Evolutionary conservation across 2,797 vertebrate genomes (phyloP).

Genomic region (Sebastes matsubarae): DNA sequence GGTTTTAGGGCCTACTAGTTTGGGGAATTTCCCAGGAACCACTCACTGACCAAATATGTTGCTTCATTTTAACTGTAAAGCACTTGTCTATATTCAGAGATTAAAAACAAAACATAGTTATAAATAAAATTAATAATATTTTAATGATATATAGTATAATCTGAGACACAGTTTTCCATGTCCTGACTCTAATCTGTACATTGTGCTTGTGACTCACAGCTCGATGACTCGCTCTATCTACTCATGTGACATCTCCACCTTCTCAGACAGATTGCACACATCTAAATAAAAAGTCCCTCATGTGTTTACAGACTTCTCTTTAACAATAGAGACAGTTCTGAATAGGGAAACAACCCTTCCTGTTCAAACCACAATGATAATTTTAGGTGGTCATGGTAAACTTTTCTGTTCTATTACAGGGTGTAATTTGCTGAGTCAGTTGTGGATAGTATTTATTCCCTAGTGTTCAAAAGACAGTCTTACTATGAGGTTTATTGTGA

Average conservation of each 20-base stretch:
- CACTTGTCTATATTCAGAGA: neutral
- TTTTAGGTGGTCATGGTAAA: neutral
- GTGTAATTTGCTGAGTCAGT: slow-evolving; percentile 6
- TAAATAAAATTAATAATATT: neutral
- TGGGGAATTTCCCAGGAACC: neutral
- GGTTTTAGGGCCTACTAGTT: neutral
- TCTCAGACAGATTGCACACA: neutral
- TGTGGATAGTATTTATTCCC: neutral
- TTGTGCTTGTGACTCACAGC: neutral
- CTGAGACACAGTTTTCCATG: neutral
- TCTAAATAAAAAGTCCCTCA: neutral
- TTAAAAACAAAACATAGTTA: neutral
- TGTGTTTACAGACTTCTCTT: neutral
- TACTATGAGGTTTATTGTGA: neutral
- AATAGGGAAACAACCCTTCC: neutral
- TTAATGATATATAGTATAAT: neutral
- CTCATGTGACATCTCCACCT: slow-evolving; percentile 17
- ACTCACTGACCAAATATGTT: neutral
- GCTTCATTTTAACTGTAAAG: neutral
- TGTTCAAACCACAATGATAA: neutral
- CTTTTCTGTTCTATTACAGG: neutral
- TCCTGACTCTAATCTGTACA: neutral
- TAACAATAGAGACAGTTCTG: neutral
- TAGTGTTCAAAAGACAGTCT: neutral
- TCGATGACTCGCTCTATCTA: neutral